Evolutionary conservation across 2,888 invertebrate species (phyloP).

Genomic region (Melanargia galathea): DNA sequence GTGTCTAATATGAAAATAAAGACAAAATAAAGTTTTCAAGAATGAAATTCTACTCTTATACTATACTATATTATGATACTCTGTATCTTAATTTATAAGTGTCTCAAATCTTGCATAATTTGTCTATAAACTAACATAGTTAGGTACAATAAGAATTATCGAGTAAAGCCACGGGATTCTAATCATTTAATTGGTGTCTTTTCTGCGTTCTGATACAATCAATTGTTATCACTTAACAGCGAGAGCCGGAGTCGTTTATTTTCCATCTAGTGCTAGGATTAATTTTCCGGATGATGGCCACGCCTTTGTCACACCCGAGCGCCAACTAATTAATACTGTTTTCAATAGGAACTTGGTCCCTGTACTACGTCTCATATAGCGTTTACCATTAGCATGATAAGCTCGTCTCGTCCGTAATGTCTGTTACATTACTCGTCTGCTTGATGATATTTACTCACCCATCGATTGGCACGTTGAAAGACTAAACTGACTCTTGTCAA

Average conservation of each 20-base stretch:
- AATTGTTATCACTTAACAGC: slow-evolving; percentile 69
- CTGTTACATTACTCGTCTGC: slow-evolving; percentile 39
- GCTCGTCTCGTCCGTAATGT: slow-evolving; percentile 47
- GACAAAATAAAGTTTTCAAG: no score
- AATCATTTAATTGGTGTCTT: slow-evolving; percentile 71
- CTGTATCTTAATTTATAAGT: no score
- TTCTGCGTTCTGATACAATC: slow-evolving; percentile 65
- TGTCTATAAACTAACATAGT: not conserved
- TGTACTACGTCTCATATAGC: slow-evolving; percentile 62
- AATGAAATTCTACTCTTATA: no score
- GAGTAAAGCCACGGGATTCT: slow-evolving; percentile 64
- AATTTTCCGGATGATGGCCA: slow-evolving; percentile 77
- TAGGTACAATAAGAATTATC: slow-evolving; percentile 48
- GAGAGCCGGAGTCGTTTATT: slow-evolving; percentile 53
- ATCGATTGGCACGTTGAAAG: slow-evolving; percentile 54
- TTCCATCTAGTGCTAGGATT: slow-evolving; percentile 70
- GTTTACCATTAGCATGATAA: slow-evolving; percentile 67
- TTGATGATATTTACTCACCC: slow-evolving; percentile 47
- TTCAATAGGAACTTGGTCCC: slow-evolving; percentile 62
- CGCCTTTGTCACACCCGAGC: slow-evolving; percentile 70
- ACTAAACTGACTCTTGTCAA: slow-evolving; percentile 55
- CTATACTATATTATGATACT: no score
- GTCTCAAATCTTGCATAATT: no score
- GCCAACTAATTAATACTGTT: slow-evolving; percentile 76
- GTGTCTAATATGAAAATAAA: no score